These are phyloP conservation scores for Pycnonotus jocosus DNA, from an alignment of 2,113 vertebrate genomes.

Conservation along the genomic window DNA sequence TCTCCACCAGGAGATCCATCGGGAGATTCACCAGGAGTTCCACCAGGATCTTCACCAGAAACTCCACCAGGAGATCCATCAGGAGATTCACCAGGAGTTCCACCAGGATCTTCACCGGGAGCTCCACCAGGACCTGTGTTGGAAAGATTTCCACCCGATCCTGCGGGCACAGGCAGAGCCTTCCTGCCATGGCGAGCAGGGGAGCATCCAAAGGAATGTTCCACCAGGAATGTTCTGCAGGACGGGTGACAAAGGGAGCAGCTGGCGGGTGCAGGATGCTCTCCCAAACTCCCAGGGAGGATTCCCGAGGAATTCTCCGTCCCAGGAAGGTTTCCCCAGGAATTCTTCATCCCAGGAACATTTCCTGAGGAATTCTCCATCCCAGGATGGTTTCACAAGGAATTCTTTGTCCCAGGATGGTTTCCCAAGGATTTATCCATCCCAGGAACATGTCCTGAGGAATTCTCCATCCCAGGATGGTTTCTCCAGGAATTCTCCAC, in stretches of 20 bases:
- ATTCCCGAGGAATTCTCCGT: accelerated
- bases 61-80: too few species aligned
- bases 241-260: accelerated
- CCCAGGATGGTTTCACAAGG: accelerated
- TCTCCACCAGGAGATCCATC: accelerated
- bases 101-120: too few species aligned
- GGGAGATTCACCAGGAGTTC: too few species aligned
- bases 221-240: neutral
- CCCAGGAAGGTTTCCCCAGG: accelerated
- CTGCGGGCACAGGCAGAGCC: neutral
- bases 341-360: neutral
- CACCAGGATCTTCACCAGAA: too few species aligned
- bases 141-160: accelerated
- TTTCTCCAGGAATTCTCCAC: accelerated
- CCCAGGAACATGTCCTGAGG: neutral
- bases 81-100: accelerated
- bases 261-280: neutral
- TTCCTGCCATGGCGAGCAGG: accelerated
- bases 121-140: too few species aligned
- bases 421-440: accelerated
- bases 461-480: too few species aligned
- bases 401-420: accelerated
- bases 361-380: neutral
- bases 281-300: accelerated
- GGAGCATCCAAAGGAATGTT: accelerated